Evolutionary conservation across 2,888 invertebrate genomes (phyloP).

Genomic region (Xestia rhomboidea): DNA sequence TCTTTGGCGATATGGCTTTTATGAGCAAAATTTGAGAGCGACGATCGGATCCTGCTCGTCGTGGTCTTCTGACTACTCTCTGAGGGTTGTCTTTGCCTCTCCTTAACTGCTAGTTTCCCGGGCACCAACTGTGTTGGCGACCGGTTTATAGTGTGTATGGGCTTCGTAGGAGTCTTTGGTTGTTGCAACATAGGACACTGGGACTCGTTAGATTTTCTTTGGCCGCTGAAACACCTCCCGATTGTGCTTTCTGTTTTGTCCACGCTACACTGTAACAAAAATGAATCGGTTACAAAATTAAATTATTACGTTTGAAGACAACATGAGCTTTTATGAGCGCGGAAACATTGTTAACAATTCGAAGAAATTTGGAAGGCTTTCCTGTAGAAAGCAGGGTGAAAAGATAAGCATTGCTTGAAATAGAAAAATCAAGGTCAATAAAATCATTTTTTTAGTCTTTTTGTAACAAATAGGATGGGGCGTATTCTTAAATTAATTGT

Average conservation of each 20-base stretch:
- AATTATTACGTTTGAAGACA: neutral
- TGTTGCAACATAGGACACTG: constrained; percentile 93
- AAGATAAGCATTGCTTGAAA: neutral
- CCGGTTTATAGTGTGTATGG: constrained; percentile 87
- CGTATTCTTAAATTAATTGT: neutral
- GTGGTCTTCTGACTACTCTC: constrained; percentile 84
- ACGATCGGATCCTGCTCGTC: constrained; percentile 86
- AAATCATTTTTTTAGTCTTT: neutral
- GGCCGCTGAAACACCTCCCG: constrained; percentile 92
- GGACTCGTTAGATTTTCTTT: constrained; percentile 94
- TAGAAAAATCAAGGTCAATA: neutral
- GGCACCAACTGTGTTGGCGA: constrained; percentile 82
- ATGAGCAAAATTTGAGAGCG: constrained; percentile 87
- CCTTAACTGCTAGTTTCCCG: constrained; percentile 83
- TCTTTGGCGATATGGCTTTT: constrained; percentile 89
- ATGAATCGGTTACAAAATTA: constrained; percentile 22
- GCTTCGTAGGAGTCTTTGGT: constrained; percentile 87
- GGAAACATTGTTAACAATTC: neutral
- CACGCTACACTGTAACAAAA: constrained; percentile 93
- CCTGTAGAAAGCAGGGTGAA: neutral
- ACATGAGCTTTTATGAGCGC: no score
- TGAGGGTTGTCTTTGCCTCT: constrained; percentile 81
- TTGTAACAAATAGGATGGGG: neutral
- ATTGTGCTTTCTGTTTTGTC: constrained; percentile 90
- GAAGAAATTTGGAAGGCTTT: neutral